These are phyloP conservation scores for Trachops cirrhosus DNA, from an alignment of 2,797 vertebrate genomes.

Conservation along the genomic window DNA sequence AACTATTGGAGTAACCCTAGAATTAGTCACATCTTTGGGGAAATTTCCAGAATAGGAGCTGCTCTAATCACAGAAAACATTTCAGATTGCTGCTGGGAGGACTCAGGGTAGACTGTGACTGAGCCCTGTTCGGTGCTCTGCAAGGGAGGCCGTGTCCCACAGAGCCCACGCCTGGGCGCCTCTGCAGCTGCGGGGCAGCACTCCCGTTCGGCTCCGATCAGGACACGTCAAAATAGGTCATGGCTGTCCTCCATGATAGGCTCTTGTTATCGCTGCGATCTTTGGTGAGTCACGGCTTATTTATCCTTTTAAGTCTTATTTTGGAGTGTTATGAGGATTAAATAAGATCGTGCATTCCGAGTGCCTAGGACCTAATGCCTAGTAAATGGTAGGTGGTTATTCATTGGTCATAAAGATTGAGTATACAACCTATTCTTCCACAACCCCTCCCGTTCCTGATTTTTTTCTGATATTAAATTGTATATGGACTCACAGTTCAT, in stretches of 20 bases:
- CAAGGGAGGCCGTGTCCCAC: neutral
- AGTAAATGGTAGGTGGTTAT: neutral
- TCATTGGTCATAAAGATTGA: neutral
- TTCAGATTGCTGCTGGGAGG: conserved; percentile 25
- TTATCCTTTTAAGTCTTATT: conserved; percentile 10
- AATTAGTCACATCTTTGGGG: neutral
- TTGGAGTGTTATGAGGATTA: neutral
- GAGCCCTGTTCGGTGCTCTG: neutral
- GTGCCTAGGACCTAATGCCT: neutral
- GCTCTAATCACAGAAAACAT: neutral
- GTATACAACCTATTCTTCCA: neutral
- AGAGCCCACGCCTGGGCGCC: neutral
- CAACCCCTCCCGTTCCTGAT: neutral
- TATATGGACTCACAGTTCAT: neutral
- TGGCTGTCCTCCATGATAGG: neutral
- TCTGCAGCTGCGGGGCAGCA: neutral
- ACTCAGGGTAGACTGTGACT: neutral
- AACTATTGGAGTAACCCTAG: conserved; percentile 15
- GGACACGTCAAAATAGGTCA: neutral
- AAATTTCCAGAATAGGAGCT: conserved; percentile 14
- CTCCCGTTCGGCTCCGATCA: neutral
- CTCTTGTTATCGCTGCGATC: neutral
- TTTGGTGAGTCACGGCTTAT: neutral
- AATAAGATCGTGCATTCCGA: neutral
- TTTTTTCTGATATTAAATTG: neutral